Conservation (phyloP, 2,113 vertebrate species). For the Motacilla alba region DNA sequence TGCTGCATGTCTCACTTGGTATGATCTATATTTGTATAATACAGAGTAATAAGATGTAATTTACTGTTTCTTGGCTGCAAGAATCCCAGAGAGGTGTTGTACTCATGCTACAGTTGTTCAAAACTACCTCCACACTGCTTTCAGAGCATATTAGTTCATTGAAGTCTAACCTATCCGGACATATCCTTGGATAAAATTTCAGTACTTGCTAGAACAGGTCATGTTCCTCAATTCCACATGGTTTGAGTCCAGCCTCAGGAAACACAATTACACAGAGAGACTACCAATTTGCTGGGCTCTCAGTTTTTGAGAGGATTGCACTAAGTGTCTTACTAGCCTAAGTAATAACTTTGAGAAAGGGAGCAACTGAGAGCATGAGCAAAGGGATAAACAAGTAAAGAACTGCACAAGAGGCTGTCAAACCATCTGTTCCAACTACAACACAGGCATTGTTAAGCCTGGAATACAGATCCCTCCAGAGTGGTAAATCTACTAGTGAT, state of each 20-base stretch:
- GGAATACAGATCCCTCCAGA: neutral
- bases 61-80: neutral
- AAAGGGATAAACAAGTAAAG: neutral
- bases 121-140: neutral
- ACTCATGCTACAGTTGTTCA: neutral
- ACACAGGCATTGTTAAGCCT: neutral
- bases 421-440: neutral
- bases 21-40: neutral
- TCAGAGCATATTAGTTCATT: neutral
- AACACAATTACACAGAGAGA: neutral
- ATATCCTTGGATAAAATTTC: neutral
- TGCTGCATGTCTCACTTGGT: neutral
- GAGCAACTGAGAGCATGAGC: neutral
- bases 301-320: neutral
- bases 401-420: neutral
- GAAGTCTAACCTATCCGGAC: neutral
- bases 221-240: neutral
- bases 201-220: neutral
- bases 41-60: neutral
- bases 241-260: neutral
- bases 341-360: neutral
- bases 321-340: neutral
- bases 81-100: neutral
- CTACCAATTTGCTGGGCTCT: neutral
- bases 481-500: neutral